A percentile compares a stretch with the other conserved stretches of the same genome.
phyloP scores from a whole-genome alignment of 2,888 invertebrate genomes.

The Uloborus plumipes region DNA sequence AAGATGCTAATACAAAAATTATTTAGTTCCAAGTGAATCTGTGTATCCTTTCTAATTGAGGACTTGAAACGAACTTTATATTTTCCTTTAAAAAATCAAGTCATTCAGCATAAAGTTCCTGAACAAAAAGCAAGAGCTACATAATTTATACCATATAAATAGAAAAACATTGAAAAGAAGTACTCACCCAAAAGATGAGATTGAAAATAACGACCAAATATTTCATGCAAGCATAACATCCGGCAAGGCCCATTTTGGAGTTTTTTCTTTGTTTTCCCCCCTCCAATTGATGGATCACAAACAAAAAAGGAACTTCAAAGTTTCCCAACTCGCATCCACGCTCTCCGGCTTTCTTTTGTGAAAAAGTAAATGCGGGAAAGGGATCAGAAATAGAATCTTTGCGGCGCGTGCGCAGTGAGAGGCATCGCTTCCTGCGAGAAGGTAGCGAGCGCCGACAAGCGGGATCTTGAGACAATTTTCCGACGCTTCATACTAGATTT shows the following conservation, averaged over 20 bases:
- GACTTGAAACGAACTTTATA: no score
- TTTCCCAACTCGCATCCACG: neutral
- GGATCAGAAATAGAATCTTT: slow-evolving; percentile 44
- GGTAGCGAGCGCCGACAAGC: slow-evolving; percentile 33
- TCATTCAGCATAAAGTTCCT: no score
- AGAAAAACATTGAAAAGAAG: neutral
- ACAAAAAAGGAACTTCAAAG: slow-evolving; percentile 2
- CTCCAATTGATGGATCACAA: slow-evolving; percentile 12
- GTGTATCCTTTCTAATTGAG: no score
- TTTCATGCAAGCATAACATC: slow-evolving; percentile 63
- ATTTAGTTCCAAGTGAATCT: no score
- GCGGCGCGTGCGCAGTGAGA: slow-evolving; percentile 24
- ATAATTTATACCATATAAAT: no score
- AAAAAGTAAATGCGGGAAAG: slow-evolving; percentile 5
- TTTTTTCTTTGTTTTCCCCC: slow-evolving; percentile 2
- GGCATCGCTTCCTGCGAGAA: slow-evolving; percentile 28
- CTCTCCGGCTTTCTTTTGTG: slow-evolving; percentile 19
- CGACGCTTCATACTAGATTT: neutral
- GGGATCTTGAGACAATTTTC: slow-evolving; percentile 42
- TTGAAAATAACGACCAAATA: slow-evolving; percentile 79
- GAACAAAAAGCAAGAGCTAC: no score
- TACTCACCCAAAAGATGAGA: slow-evolving; percentile 81
- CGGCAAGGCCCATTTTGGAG: slow-evolving; percentile 45
- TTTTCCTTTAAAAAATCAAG: no score
- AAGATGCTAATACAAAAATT: no score